A percentile compares a stretch with the other conserved stretches of the same genome.
These are phyloP conservation scores for Coptodon rendalli DNA, from an alignment of 2,113 vertebrate genomes.

Conservation along the genomic window DNA sequence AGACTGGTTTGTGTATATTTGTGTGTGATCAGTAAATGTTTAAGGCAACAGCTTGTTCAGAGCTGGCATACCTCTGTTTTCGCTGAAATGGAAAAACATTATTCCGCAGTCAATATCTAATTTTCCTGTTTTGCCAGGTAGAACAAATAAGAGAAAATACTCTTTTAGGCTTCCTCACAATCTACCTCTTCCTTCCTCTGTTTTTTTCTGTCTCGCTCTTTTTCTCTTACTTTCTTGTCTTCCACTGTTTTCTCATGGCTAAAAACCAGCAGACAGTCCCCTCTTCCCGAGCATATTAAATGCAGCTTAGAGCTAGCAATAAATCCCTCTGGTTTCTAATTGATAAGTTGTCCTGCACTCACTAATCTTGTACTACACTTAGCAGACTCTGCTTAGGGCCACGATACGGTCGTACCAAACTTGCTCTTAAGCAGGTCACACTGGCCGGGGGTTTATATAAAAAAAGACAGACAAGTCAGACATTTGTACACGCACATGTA, in stretches of 20 bases:
- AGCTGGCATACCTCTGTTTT: not conserved
- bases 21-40: not conserved
- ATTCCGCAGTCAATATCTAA: conserved; percentile 59
- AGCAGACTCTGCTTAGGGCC: not conserved
- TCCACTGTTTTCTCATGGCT: not conserved
- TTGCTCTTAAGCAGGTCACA: not conserved
- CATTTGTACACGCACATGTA: not conserved
- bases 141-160: conserved; percentile 51
- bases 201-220: not conserved
- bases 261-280: not conserved
- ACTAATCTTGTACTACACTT: not conserved
- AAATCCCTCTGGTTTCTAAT: conserved; percentile 3
- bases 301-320: not conserved
- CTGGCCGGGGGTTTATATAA: not conserved
- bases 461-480: not conserved
- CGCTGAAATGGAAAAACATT: conserved; percentile 35
- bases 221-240: not conserved
- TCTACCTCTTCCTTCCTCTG: not conserved
- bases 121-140: conserved; percentile 62
- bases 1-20: not conserved
- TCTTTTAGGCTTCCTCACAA: not conserved
- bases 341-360: not conserved
- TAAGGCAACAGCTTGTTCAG: not conserved
- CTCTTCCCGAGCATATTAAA: not conserved
- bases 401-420: not conserved